Evolutionary conservation across 2,113 vertebrate genomes (phyloP), one percentile per base, ranked within the genome.

Genomic region (Eupsittula cactorum): DNA sequence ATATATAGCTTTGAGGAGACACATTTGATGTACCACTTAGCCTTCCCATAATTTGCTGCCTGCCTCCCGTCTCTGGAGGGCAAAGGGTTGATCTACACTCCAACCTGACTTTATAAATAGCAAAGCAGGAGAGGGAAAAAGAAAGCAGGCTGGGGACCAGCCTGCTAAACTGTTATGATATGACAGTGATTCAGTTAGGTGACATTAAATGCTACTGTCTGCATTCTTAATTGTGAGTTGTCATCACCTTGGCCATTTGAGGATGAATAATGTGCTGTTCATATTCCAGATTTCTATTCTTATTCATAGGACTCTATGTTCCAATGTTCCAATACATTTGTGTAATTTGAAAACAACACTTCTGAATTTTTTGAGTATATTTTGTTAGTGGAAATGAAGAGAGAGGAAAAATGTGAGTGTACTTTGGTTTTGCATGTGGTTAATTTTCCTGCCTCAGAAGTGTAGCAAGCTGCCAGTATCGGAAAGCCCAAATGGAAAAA

Each of bases 1-100:
- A 97, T 97, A 86, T 95, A 97, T 96, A 95, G 94, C 96, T 97
- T 96, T 94, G 95, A 96, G 93, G 91, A 97, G 96, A 96, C 94
- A 95, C 93, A 84, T 97, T 97, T 97, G 95, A 97, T 97, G 96
- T 97, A 96, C 96, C 96, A 97, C 91, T 97, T 97, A 97, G 96
- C 95, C 93, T 97, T 96, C 93, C 96, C 89, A 94, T 96, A 96
- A 95, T 95, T 97, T 95, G 96, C 94, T 96, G 88, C 39, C 46
- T 97, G 83, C 70, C 80, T 92, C 78, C 3, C 7, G 69, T 96
- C 96, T 97, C 96, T 81, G 82, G 93, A 95, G 95, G 97, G 89
- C 84, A 93, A 86, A 57, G 80, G 95, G 89, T 95, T 97, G 96
- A 93, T 97, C 90, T 96, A 24, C 83, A 63, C 95, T 96, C 91